Conservation (phyloP, 2,113 vertebrate species). For the Corydoras sp. region DNA sequence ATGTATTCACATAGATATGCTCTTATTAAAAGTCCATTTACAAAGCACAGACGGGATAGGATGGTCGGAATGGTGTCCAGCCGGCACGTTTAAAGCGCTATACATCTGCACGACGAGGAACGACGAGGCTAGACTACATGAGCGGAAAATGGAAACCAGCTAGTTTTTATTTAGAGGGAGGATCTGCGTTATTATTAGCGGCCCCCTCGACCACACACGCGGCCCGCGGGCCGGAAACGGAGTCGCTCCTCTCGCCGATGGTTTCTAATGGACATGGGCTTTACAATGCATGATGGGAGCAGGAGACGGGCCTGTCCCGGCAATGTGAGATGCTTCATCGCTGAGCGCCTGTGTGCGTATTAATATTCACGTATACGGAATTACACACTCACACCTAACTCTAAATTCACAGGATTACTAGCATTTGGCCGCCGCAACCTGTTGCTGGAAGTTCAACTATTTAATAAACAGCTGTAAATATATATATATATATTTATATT, state of each 20-base stretch:
- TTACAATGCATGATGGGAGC: neutral
- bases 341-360: constrained; percentile 18
- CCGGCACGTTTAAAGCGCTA: no score
- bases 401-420: neutral
- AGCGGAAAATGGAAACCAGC: no score
- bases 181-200: neutral
- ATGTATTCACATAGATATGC: constrained; percentile 69
- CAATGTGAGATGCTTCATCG: constrained; percentile 18
- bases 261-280: neutral
- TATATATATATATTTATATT: no score
- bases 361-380: constrained; percentile 8
- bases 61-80: neutral
- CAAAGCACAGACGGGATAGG: constrained; percentile 57
- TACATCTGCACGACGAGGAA: no score
- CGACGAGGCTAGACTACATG: no score
- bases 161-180: neutral
- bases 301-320: neutral
- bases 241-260: neutral
- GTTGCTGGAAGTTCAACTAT: no score
- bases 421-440: neutral
- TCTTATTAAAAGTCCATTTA: constrained; percentile 69
- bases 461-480: no score
- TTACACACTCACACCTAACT: constrained; percentile 6
- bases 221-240: neutral
- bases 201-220: neutral